Evolutionary conservation across 2,113 vertebrate genomes (phyloP).

Genomic region (Nothoprocta perdicaria): DNA sequence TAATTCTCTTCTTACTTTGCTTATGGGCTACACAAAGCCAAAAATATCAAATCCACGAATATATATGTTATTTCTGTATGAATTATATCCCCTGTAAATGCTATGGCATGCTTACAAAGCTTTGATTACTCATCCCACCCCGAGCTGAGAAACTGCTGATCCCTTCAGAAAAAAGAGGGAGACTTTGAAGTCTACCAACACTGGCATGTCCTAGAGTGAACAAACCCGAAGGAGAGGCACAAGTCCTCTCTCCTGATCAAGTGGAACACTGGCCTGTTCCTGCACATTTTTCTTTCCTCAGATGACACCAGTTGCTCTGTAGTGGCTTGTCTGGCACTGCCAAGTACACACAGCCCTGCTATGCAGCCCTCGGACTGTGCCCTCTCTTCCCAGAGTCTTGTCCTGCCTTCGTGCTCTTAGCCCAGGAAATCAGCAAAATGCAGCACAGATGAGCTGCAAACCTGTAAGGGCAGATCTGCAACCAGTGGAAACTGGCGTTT

Average conservation of each 20-base stretch:
- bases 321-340: conserved; percentile 18
- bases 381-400: fast-evolving
- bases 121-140: conserved; percentile 12
- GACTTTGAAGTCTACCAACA: conserved; percentile 22
- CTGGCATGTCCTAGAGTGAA: background rate
- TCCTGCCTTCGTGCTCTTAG: fast-evolving
- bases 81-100: background rate
- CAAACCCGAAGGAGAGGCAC: conserved; percentile 59
- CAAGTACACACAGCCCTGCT: background rate
- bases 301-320: conserved; percentile 49
- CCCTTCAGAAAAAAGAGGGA: background rate
- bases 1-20: background rate
- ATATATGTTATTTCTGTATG: background rate
- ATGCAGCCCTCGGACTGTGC: background rate
- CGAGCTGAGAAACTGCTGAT: conserved; percentile 37
- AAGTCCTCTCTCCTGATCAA: conserved; percentile 52
- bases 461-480: conserved; percentile 3
- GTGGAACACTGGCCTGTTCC: conserved; percentile 36
- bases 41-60: background rate
- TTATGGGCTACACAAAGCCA: background rate
- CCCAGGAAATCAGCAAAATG: background rate
- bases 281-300: conserved; percentile 23
- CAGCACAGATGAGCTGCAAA: background rate
- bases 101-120: background rate
- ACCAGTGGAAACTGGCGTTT: background rate